These are phyloP conservation scores for Merluccius polli DNA, from an alignment of 2,797 vertebrate genomes.

Conservation along the genomic window DNA sequence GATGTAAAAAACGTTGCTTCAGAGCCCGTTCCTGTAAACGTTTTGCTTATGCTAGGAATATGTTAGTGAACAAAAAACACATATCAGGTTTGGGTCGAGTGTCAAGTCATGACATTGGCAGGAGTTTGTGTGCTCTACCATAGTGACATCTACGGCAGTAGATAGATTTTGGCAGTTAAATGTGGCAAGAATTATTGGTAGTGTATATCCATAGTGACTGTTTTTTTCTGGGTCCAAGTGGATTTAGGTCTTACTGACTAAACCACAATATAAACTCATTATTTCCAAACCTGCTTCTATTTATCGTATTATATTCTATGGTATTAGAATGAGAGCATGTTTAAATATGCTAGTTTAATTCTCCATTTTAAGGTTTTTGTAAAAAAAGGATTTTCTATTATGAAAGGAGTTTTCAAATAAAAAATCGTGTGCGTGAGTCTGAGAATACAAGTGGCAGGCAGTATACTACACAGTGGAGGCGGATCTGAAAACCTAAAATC, in stretches of 20 bases:
- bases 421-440: conserved; percentile 8
- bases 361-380: neutral
- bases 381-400: neutral
- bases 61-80: neutral
- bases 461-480: conserved; percentile 46
- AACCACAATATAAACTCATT: conserved; percentile 3
- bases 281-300: neutral
- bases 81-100: neutral
- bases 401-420: neutral
- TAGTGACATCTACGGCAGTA: conserved; percentile 36
- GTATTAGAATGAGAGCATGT: neutral
- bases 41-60: neutral
- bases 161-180: conserved; percentile 19
- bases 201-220: conserved; percentile 11
- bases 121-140: conserved; percentile 34
- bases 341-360: neutral
- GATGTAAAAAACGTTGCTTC: neutral
- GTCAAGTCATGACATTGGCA: neutral
- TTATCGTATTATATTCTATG: neutral
- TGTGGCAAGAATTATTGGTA: conserved; percentile 22
- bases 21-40: neutral
- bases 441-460: conserved; percentile 11
- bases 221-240: neutral
- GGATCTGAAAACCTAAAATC: conserved; percentile 57
- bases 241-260: neutral